A percentile compares a stretch with the other conserved stretches of the same genome.
These are phyloP conservation scores for Lanistes nyassanus DNA, from an alignment of 1,140 invertebrate species.

Conservation along the genomic window DNA sequence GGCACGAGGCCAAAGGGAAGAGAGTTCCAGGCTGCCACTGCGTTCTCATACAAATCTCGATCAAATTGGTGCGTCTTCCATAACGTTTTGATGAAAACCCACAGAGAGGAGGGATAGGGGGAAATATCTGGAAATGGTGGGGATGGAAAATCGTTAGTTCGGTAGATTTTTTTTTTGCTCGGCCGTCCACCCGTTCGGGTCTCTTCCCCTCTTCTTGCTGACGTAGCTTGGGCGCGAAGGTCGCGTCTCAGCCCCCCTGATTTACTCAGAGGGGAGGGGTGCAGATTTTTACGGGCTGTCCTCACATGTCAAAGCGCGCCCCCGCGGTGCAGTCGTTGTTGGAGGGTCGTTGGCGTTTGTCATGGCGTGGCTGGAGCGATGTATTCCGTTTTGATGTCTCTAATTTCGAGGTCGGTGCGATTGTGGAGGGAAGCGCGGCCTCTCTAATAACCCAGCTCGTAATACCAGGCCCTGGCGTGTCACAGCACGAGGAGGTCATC, in stretches of 20 bases:
- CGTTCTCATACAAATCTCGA: too few species aligned
- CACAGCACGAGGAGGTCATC: background rate
- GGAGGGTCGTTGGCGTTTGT: conserved; percentile 7
- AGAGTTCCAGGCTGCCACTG: too few species aligned
- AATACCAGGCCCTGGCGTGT: background rate
- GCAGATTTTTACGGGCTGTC: background rate
- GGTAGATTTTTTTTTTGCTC: background rate
- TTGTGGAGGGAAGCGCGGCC: conserved; percentile 2
- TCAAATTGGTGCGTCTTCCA: too few species aligned
- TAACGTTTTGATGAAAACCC: too few species aligned
- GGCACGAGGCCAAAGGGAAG: too few species aligned
- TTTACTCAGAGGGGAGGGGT: background rate
- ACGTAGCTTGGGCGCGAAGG: background rate
- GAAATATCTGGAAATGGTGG: background rate
- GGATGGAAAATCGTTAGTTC: background rate
- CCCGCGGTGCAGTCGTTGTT: conserved; percentile 1
- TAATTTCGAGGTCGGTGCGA: conserved; percentile 7
- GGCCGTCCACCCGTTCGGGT: background rate
- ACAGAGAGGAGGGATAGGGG: too few species aligned
- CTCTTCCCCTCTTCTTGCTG: background rate
- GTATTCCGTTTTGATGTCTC: conserved; percentile 11
- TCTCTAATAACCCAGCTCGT: conserved; percentile 3
- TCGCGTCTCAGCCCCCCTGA: background rate
- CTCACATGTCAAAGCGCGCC: conserved; percentile 10
- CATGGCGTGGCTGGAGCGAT: conserved; percentile 5